These are phyloP conservation scores for Cataglyphis cursor DNA, from an alignment of 2,888 invertebrate species.

Conservation along the genomic window DNA sequence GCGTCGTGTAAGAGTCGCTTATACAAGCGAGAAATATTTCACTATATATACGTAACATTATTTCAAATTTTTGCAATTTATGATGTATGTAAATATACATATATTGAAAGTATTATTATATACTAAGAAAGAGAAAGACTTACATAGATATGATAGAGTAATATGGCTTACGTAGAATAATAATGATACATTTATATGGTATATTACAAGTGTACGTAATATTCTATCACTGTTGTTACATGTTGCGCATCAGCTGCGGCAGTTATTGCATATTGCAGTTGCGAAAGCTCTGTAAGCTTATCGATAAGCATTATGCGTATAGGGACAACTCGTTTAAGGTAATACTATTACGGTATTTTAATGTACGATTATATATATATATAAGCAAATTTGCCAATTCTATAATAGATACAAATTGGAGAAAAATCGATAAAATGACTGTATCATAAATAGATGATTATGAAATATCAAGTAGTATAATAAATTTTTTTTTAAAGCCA, in stretches of 20 bases:
- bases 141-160: background rate
- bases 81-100: background rate
- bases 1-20: background rate
- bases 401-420: background rate
- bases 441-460: background rate
- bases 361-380: background rate
- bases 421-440: background rate
- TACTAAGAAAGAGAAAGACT: background rate
- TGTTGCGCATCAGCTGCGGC: background rate
- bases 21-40: background rate
- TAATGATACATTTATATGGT: background rate
- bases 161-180: conserved; percentile 16
- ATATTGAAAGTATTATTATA: background rate
- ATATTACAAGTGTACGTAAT: conserved; percentile 5
- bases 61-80: background rate
- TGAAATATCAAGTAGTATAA: background rate
- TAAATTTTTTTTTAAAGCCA: background rate
- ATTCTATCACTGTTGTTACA: conserved; percentile 6
- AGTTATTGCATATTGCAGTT: conserved; percentile 28
- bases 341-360: background rate
- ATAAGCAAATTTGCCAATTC: background rate
- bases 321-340: conserved; percentile 14
- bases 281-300: background rate
- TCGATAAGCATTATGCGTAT: conserved; percentile 23
- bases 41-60: background rate